Percentiles rank a stretch among this genome's conserved stretches.
phyloP scores from a whole-genome alignment of 2,113 vertebrate genomes.

The Microcebus ravelobensis region DNA sequence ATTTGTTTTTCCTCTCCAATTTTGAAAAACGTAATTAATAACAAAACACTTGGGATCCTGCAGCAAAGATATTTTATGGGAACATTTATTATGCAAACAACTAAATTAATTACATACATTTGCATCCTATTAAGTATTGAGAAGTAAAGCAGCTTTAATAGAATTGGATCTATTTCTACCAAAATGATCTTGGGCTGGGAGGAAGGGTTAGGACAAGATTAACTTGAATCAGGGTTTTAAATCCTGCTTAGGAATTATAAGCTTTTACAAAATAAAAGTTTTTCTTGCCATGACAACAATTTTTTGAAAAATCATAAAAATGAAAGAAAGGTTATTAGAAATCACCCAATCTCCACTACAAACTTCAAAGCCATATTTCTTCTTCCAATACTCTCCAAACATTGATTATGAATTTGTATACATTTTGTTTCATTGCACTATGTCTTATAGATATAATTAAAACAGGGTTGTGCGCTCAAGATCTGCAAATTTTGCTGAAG shows the following conservation, averaged over 20 bases:
- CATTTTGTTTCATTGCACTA: background rate
- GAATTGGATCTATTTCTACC: slow-evolving; percentile 43
- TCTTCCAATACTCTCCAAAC: background rate
- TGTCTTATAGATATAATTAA: background rate
- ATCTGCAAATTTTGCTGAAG: background rate
- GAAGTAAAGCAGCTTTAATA: slow-evolving; percentile 41
- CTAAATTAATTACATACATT: slow-evolving; percentile 64
- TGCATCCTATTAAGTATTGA: slow-evolving; percentile 70
- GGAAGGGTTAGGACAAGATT: background rate
- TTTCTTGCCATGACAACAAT: background rate
- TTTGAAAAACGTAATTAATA: slow-evolving; percentile 69
- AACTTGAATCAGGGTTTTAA: background rate
- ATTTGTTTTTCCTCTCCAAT: slow-evolving; percentile 45
- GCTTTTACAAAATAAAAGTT: background rate
- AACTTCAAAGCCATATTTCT: background rate
- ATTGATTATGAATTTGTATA: background rate
- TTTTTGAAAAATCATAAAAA: background rate
- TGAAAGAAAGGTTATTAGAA: background rate
- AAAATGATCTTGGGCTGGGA: slow-evolving; percentile 36
- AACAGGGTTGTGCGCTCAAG: background rate
- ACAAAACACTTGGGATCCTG: slow-evolving; percentile 65
- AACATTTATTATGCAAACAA: slow-evolving; percentile 76
- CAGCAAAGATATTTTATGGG: slow-evolving; percentile 55
- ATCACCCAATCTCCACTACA: background rate
- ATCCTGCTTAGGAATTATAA: background rate